A percentile compares a stretch with the other conserved stretches of the same genome.
These are phyloP conservation scores for Phoenicopterus ruber DNA, from an alignment of 2,113 vertebrate genomes.

Conservation along the genomic window DNA sequence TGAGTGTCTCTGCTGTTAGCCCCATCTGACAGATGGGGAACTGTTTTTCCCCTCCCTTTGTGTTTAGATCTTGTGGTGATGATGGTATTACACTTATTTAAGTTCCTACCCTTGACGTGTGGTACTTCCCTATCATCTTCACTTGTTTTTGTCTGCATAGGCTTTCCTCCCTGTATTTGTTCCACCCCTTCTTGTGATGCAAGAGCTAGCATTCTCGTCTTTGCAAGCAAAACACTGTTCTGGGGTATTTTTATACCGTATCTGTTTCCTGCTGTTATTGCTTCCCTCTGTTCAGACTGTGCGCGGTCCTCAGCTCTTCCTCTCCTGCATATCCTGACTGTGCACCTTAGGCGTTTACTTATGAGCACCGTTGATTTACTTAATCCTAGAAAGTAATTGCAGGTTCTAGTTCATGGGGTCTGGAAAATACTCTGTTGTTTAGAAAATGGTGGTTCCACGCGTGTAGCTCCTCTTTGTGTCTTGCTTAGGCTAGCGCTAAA, in stretches of 20 bases:
- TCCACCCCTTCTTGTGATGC: neutral
- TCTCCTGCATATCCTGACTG: neutral
- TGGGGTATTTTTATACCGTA: fast-evolving
- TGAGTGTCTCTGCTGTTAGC: neutral
- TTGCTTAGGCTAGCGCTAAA: neutral
- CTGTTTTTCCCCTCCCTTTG: neutral
- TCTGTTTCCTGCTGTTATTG: neutral
- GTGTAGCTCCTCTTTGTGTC: neutral
- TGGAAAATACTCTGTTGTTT: neutral
- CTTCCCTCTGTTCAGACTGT: neutral
- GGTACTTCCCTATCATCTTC: neutral
- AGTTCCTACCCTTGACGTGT: neutral
- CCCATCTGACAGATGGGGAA: neutral
- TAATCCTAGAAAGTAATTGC: neutral
- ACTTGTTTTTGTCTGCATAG: neutral
- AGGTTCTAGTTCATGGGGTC: neutral
- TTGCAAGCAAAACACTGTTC: neutral
- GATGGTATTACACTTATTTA: neutral
- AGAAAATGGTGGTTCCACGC: neutral
- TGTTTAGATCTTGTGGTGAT: neutral
- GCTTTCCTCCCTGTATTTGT: neutral
- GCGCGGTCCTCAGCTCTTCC: neutral
- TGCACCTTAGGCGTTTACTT: neutral
- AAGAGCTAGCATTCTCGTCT: neutral
- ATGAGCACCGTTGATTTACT: neutral